phyloP scores from a whole-genome alignment of 2,797 vertebrate genomes.

The Toxotes lorentzi region DNA sequence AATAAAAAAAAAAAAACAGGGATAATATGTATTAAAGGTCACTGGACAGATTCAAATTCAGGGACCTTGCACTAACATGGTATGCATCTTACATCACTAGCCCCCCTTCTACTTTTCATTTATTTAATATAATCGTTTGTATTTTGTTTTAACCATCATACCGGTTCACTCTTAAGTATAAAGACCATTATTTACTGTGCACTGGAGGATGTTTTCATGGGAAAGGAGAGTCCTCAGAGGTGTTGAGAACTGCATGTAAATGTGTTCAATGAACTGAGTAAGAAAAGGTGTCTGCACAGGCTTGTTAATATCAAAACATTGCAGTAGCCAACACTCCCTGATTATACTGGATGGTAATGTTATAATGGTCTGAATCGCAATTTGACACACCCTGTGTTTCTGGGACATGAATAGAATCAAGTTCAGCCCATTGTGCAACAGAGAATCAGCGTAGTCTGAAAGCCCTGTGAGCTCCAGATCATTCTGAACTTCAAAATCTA shows the following conservation, averaged over 20 bases:
- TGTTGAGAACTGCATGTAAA: constrained; percentile 13
- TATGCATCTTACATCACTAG: neutral
- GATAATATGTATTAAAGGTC: neutral
- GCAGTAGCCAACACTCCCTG: constrained; percentile 27
- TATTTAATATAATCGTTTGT: neutral
- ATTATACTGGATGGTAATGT: constrained; percentile 13
- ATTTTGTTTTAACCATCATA: neutral
- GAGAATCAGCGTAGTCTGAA: constrained; percentile 15
- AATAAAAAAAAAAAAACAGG: neutral
- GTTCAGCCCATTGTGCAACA: constrained; percentile 33
- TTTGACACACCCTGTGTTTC: constrained; percentile 22
- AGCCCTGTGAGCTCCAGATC: constrained; percentile 38
- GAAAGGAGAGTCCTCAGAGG: constrained; percentile 4
- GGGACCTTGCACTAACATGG: neutral
- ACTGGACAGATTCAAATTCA: neutral
- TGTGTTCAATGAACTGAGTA: constrained; percentile 17
- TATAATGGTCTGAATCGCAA: constrained; percentile 28
- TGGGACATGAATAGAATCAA: constrained; percentile 33
- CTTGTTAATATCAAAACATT: constrained; percentile 29
- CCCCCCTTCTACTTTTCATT: neutral
- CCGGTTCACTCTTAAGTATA: neutral
- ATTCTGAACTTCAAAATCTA: constrained; percentile 44
- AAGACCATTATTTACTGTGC: neutral
- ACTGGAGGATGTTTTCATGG: neutral
- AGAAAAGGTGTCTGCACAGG: constrained; percentile 15